Evolutionary conservation across 1,140 invertebrate species (phyloP), one percentile per base, ranked within the genome.

Genomic region (Lysiphlebus fabarum): DNA sequence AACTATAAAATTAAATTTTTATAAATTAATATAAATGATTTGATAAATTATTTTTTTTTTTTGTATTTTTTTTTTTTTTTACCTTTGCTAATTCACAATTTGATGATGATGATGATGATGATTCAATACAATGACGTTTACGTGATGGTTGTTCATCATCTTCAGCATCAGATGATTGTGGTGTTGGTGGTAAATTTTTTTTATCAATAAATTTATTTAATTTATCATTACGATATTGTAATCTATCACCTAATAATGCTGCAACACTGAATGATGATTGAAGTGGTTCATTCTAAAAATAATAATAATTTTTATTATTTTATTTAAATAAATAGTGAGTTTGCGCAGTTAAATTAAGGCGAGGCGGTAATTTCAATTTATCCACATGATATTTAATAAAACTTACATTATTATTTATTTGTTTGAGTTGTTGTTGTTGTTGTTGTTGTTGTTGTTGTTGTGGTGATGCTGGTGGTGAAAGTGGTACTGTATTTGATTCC

Each of bases 401-500:
- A 78, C 82, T 84, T 80, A 84, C 83, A 62, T 79, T 73, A 62
- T 79, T 73, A 70, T 26, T 26, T 26, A 80, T 66, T 60, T 77
- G 72, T 58, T 70, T 80, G 14, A 83, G 65, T 56, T n/a, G n/a
- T n/a, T n/a, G n/a, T n/a, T n/a, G n/a, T n/a, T n/a, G n/a, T n/a
- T n/a, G n/a, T n/a, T n/a, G n/a, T n/a, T n/a, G n/a, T n/a, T n/a
- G n/a, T n/a, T 82, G 82, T 58, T 83, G 84, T 60, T 82, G 82
- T 58, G 84, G 84, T 60, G 83, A 84, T 60, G 81, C 81, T 49
- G 84, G 84, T 56, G 84, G 84, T 56, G 83, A 85, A 51, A 83
- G 76, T 58, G 81, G 72, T 53, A 72, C 64, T 53, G 65, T 57
- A 54, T 59, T 67, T 7, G 61, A 44, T 36, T 73, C 68, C 71